phyloP scores from a whole-genome alignment of 2,888 invertebrate species.

The Drosophila subquinaria region DNA sequence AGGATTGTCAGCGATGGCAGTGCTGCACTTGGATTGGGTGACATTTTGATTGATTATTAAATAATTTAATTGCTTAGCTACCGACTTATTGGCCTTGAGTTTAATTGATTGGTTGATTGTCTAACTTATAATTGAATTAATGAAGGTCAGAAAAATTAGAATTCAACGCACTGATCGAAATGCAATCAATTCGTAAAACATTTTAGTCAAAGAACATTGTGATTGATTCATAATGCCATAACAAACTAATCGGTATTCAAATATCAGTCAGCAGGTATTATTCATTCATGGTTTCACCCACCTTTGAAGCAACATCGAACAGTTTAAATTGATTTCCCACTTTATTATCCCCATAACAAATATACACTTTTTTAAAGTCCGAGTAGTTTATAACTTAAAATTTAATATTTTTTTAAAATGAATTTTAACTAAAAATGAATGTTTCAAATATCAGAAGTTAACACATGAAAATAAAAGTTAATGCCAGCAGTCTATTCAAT shows the following conservation, averaged over 20 bases:
- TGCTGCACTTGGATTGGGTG: constrained; percentile 38
- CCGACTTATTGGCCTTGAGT: constrained; percentile 39
- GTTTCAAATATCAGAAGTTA: not conserved
- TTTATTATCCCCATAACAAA: not conserved
- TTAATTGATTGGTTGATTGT: constrained; percentile 48
- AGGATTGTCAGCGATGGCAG: constrained; percentile 17
- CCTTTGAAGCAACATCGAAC: no score
- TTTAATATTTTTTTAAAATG: not conserved
- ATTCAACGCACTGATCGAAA: not conserved
- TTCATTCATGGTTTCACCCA: not conserved
- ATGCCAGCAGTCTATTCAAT: not conserved
- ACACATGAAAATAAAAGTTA: not conserved
- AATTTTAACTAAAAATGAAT: not conserved
- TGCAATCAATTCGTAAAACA: constrained; percentile 4
- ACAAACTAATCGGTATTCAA: not conserved
- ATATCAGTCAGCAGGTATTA: not conserved
- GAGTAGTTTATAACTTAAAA: not conserved
- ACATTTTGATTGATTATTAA: constrained; percentile 72
- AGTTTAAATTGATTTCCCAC: not conserved
- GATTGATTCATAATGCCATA: not conserved
- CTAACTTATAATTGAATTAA: constrained; percentile 46
- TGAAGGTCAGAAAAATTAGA: constrained; percentile 18
- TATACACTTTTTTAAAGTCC: not conserved
- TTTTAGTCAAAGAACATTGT: not conserved
- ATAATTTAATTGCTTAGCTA: constrained; percentile 66